Conservation (phyloP, 2,888 invertebrate genomes). For the Caenorhabditis sp. region DNA sequence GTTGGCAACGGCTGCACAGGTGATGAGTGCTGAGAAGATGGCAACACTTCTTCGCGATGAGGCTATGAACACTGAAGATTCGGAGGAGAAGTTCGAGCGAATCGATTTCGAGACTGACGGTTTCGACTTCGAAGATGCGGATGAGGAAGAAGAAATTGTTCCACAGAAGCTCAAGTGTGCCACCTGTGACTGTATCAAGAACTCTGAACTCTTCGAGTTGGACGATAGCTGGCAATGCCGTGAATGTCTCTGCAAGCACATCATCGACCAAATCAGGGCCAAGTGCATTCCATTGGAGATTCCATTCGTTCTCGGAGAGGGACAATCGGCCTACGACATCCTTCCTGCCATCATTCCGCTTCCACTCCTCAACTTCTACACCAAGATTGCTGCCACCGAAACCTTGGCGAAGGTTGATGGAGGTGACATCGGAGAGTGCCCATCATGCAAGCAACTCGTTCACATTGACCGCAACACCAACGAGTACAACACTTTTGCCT, state of each 20-base stretch:
- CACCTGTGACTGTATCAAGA: constrained; percentile 58
- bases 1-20: constrained; percentile 36
- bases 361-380: constrained; percentile 70
- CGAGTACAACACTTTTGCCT: constrained; percentile 51
- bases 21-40: constrained; percentile 66
- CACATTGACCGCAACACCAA: constrained; percentile 54
- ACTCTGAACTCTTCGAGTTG: constrained; percentile 72
- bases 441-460: constrained; percentile 67
- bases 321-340: constrained; percentile 66
- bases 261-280: constrained; percentile 64
- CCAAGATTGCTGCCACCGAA: constrained; percentile 65
- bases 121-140: constrained; percentile 56
- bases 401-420: constrained; percentile 47
- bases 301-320: constrained; percentile 65
- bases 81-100: constrained; percentile 68
- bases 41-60: constrained; percentile 63
- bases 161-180: constrained; percentile 59
- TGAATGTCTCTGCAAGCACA: constrained; percentile 63
- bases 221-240: constrained; percentile 76
- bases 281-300: constrained; percentile 66
- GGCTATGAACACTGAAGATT: constrained; percentile 31
- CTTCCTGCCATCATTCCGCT: constrained; percentile 71
- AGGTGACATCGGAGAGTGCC: constrained; percentile 68
- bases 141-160: constrained; percentile 19
- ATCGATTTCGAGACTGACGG: constrained; percentile 62